A percentile compares a stretch with the other conserved stretches of the same genome.
These are phyloP conservation scores for Mesorhabditis belari DNA, from an alignment of 2,888 invertebrate species.

Conservation along the genomic window DNA sequence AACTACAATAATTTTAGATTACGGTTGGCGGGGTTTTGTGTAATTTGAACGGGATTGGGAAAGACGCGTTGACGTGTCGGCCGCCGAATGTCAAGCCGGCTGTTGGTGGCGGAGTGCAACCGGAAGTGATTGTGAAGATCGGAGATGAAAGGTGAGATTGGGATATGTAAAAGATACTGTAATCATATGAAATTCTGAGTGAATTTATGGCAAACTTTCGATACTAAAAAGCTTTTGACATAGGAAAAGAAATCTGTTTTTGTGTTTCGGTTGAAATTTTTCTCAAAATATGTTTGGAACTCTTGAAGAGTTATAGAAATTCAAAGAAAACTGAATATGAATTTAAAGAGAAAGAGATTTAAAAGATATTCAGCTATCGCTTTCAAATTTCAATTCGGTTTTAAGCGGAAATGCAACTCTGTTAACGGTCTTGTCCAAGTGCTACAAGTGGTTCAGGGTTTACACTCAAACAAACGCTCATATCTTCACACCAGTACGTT, in stretches of 20 bases:
- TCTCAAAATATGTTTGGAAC: background rate
- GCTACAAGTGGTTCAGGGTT: too few relatives aligned
- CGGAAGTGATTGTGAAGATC: conserved; percentile 44
- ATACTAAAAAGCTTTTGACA: background rate
- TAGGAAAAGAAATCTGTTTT: background rate
- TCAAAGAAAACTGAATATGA: background rate
- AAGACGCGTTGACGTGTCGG: conserved; percentile 84
- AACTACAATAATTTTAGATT: conserved; percentile 19
- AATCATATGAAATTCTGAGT: background rate
- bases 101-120: conserved; percentile 19
- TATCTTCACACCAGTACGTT: too few relatives aligned
- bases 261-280: background rate
- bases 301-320: background rate
- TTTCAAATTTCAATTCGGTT: too few relatives aligned
- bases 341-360: background rate
- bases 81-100: conserved; percentile 76
- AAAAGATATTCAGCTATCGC: too few relatives aligned
- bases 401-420: too few relatives aligned
- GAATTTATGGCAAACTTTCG: background rate
- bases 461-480: too few relatives aligned
- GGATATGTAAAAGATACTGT: background rate
- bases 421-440: too few relatives aligned
- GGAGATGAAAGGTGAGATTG: conserved; percentile 16
- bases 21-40: conserved; percentile 61
- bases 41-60: conserved; percentile 84